These are phyloP conservation scores for Aphidoletes aphidimyza DNA, from an alignment of 2,888 invertebrate genomes.

Conservation along the genomic window DNA sequence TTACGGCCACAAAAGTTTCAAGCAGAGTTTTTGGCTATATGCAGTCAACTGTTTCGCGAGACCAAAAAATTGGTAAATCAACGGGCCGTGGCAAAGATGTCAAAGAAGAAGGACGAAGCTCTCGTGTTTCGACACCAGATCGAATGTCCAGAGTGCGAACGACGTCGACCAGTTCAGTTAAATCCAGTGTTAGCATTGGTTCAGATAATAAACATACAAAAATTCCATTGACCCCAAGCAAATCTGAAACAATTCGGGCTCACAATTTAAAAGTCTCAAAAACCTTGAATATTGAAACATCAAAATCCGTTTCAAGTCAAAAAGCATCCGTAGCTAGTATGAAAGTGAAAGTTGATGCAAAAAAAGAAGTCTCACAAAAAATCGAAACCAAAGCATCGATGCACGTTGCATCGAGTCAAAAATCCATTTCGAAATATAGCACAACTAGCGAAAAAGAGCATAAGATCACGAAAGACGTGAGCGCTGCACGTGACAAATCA, in stretches of 20 bases:
- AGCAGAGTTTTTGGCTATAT: conserved; percentile 68
- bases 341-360: not conserved
- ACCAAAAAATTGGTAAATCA: conserved; percentile 68
- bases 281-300: not conserved
- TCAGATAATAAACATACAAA: conserved; percentile 44
- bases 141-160: not conserved
- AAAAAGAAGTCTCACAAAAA: not conserved
- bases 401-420: not conserved
- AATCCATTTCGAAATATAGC: not conserved
- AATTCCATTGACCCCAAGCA: not conserved
- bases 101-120: conserved; percentile 62
- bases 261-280: not conserved
- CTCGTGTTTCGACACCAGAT: conserved; percentile 54
- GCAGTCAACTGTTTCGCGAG: conserved; percentile 71
- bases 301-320: not conserved
- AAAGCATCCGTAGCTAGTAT: not conserved
- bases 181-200: conserved; percentile 10
- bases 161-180: not conserved
- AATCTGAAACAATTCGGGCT: not conserved
- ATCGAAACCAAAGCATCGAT: not conserved
- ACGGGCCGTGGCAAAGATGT: conserved; percentile 52
- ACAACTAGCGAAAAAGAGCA: not conserved
- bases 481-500: not conserved
- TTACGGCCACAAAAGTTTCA: conserved; percentile 56
- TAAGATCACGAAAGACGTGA: not conserved